Conservation (phyloP, 2,797 vertebrate genomes). For the Uromys caudimaculatus region DNA sequence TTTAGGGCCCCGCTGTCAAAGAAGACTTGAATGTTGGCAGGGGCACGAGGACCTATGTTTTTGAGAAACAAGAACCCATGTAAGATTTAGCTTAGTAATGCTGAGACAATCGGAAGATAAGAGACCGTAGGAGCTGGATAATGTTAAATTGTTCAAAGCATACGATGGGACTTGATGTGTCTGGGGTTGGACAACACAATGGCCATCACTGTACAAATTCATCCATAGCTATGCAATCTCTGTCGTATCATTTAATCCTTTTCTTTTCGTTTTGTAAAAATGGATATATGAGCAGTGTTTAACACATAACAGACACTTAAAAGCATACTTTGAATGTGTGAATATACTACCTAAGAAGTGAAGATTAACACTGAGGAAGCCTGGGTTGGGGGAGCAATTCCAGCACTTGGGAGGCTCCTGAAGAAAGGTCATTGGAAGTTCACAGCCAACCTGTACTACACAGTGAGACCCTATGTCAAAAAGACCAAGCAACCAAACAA, state of each 20-base stretch:
- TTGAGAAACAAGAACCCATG: conserved; percentile 59
- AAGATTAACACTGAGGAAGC: background rate
- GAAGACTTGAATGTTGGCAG: conserved; percentile 86
- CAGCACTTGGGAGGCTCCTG: background rate
- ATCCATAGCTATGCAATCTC: background rate
- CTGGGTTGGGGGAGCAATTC: background rate
- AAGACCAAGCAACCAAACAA: background rate
- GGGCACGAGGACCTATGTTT: conserved; percentile 89
- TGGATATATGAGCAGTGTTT: background rate
- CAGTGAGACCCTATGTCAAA: too few relatives aligned
- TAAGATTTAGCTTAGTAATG: background rate
- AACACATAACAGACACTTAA: background rate
- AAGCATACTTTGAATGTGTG: background rate
- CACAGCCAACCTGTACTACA: background rate
- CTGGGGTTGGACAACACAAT: background rate
- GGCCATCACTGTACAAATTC: background rate
- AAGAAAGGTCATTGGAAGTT: background rate
- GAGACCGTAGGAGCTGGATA: background rate
- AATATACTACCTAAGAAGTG: background rate
- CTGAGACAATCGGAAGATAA: background rate
- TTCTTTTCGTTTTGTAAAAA: conserved; percentile 20
- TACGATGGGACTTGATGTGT: background rate
- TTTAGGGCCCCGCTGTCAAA: conserved; percentile 81
- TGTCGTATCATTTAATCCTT: background rate
- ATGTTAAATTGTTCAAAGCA: background rate